A percentile compares a stretch with the other conserved stretches of the same genome.
phyloP scores from a whole-genome alignment of 2,888 invertebrate genomes.

The Agelastica alni region DNA sequence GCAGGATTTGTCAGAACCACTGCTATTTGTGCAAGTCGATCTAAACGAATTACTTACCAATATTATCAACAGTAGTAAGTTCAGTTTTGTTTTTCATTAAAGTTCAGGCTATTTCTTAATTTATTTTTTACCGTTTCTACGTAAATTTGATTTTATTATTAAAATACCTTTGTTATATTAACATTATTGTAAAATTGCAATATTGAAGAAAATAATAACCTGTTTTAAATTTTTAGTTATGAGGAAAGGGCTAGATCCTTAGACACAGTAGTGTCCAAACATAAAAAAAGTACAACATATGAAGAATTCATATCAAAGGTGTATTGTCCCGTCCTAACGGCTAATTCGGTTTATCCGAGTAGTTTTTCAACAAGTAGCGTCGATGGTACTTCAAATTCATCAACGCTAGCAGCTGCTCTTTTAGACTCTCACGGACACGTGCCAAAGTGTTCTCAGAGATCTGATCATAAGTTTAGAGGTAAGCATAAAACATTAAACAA shows the following conservation, averaged over 20 bases:
- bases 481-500: constrained; percentile 24
- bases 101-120: neutral
- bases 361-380: constrained; percentile 41
- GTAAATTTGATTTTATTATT: no score
- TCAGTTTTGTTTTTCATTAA: neutral
- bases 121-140: neutral
- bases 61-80: constrained; percentile 89
- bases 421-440: constrained; percentile 60
- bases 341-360: constrained; percentile 56
- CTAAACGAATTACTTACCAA: constrained; percentile 86
- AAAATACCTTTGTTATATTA: no score
- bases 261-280: constrained; percentile 81
- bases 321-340: constrained; percentile 68
- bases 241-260: constrained; percentile 87
- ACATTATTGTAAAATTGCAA: no score
- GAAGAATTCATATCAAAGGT: constrained; percentile 82
- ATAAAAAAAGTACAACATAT: constrained; percentile 86
- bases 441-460: constrained; percentile 47
- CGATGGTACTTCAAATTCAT: constrained; percentile 52
- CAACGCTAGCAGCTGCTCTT: constrained; percentile 63
- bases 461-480: constrained; percentile 53
- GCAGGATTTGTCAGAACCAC: constrained; percentile 89
- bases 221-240: constrained; percentile 65
- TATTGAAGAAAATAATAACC: no score
- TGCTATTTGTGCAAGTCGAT: constrained; percentile 89